Evolutionary conservation across 2,797 vertebrate species (phyloP).

Genomic region (Gymnoscopelus braueri): DNA sequence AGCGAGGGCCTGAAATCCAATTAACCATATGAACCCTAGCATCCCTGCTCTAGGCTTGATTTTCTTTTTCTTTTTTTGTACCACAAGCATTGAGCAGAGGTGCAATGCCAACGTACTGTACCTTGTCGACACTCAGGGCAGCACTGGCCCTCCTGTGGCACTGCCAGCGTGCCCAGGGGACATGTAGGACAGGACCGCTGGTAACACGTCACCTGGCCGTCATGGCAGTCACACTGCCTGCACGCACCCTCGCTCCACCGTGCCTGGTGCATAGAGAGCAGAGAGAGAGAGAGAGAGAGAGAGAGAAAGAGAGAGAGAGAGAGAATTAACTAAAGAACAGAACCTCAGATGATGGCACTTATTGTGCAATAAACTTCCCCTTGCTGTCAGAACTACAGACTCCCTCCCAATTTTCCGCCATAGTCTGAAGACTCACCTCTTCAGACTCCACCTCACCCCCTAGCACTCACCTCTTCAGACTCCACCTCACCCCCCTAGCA

Average conservation of each 20-base stretch:
- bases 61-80: too few species aligned
- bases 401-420: too few species aligned
- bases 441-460: too few species aligned
- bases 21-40: too few species aligned
- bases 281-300: conserved; percentile 12
- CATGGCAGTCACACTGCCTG: conserved; percentile 84
- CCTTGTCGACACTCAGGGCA: conserved; percentile 88
- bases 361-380: not conserved
- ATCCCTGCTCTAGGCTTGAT: too few species aligned
- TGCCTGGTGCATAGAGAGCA: conserved; percentile 72
- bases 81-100: too few species aligned
- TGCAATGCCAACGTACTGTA: conserved; percentile 45
- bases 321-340: not conserved
- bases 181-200: conserved; percentile 86
- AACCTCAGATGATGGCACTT: not conserved
- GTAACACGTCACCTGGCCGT: conserved; percentile 84
- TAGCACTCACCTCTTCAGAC: too few species aligned
- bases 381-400: too few species aligned
- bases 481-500: too few species aligned
- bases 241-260: conserved; percentile 84
- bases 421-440: too few species aligned
- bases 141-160: conserved; percentile 76
- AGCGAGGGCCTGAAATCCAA: not conserved
- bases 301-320: not conserved
- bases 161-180: conserved; percentile 76